Base-by-base conservation (phyloP, 1,140 invertebrate genomes). In the Andrena cerasifolii region DNA sequence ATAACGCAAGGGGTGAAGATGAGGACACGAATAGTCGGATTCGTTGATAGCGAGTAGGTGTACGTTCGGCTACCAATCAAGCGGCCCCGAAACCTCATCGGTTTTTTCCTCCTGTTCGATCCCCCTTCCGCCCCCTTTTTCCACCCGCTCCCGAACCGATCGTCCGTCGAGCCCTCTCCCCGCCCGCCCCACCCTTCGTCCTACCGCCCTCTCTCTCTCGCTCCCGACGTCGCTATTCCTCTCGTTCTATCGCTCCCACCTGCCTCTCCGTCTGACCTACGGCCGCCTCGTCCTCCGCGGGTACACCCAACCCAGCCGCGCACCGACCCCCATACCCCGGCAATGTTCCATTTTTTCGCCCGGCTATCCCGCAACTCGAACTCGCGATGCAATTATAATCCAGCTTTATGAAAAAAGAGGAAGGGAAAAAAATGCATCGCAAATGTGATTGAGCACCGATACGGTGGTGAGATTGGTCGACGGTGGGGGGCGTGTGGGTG, bases 301-400 rank as follows among this genome's bases (percentile, higher is more conserved):
- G 71, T 81, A 66, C 80, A 70, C 84, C 80, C 66, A 78, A 78
- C 82, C 70, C 59, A 71, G 70, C 67, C 66, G n/a, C n/a, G n/a
- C 53, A 56, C 36, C 72, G 24, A 58, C 83, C 74, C 79, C 80
- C 79, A 78, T 82, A 82, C 82, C 73, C 79, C 84, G 78, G 72
- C 83, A 86, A 83, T 87, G 87, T 87, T 89, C 88, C 88, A 89
- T 91, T 91, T 91, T 90, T 92, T 92, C 88, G 82, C 79, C 82
- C 83, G 83, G 83, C 82, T 84, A 84, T 83, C 83, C 83, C 83
- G 79, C 83, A 85, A 87, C 87, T 91, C 90, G 89, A 90, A 90
- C 91, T 92, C 89, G 89, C 90, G 90, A 92, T 91, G 91, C 91
- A 92, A 92, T 92, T 92, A 92, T 92, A 92, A 92, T 92, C 90